Conservation (phyloP, 2,797 vertebrate species). For the Tachyglossus aculeatus region DNA sequence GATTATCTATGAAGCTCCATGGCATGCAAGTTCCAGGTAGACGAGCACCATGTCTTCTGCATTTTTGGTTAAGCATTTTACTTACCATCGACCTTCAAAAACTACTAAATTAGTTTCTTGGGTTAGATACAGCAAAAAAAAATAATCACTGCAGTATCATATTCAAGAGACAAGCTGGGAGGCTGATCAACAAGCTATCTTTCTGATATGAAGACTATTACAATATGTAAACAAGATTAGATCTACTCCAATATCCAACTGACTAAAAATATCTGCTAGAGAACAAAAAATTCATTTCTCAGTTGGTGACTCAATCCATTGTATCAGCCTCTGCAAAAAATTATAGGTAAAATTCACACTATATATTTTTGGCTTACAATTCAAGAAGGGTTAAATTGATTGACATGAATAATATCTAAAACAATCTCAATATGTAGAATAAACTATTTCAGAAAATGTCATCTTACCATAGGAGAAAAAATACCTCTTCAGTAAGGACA, state of each 20-base stretch:
- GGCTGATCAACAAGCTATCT: not conserved
- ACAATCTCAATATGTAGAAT: slow-evolving; percentile 38
- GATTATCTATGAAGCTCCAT: too few relatives aligned
- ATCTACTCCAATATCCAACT: slow-evolving; percentile 14
- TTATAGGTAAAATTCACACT: slow-evolving; percentile 23
- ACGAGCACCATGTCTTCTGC: too few relatives aligned
- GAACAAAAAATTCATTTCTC: slow-evolving; percentile 34
- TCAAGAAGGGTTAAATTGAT: slow-evolving; percentile 31
- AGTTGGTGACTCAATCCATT: slow-evolving; percentile 9
- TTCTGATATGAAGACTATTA: slow-evolving; percentile 15
- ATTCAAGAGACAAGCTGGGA: not conserved
- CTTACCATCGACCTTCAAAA: too few relatives aligned
- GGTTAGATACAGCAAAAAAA: not conserved
- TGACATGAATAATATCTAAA: slow-evolving; percentile 40
- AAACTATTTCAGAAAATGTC: slow-evolving; percentile 15
- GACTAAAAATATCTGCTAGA: slow-evolving; percentile 24
- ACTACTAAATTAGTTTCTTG: too few relatives aligned
- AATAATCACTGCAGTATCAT: not conserved
- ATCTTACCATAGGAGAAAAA: slow-evolving; percentile 31
- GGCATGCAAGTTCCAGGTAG: too few relatives aligned
- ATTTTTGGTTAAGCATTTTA: too few relatives aligned
- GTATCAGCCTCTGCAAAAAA: slow-evolving; percentile 17
- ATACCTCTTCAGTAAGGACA: slow-evolving; percentile 23
- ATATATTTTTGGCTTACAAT: slow-evolving; percentile 24
- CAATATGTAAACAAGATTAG: slow-evolving; percentile 9